These are phyloP conservation scores for Mythimna pallens DNA, from an alignment of 2,888 invertebrate species.

Conservation along the genomic window DNA sequence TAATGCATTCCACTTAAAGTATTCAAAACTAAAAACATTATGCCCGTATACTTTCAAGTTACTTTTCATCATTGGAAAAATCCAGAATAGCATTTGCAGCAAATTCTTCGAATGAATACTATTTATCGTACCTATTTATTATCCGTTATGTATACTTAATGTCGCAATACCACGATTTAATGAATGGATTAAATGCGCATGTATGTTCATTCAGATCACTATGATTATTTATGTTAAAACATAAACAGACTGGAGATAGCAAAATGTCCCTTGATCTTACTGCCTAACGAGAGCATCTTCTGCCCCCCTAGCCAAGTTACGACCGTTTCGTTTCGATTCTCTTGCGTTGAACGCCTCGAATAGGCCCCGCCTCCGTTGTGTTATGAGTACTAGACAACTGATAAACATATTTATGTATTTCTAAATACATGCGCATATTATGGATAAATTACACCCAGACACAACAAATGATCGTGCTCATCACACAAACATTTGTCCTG, in stretches of 20 bases:
- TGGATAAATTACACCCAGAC: too few relatives aligned
- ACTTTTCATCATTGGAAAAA: conserved; percentile 37
- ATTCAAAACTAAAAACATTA: conserved; percentile 32
- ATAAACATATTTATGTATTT: too few relatives aligned
- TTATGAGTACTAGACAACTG: too few relatives aligned
- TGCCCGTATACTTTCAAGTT: conserved; percentile 38
- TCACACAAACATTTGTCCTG: too few relatives aligned
- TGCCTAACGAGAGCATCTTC: not conserved
- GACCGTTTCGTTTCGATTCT: too few relatives aligned
- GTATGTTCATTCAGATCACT: not conserved
- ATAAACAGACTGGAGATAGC: not conserved
- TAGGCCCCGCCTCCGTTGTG: too few relatives aligned
- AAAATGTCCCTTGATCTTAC: not conserved
- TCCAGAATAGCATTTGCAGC: conserved; percentile 1
- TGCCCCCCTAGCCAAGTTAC: too few relatives aligned
- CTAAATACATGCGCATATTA: too few relatives aligned
- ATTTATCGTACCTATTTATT: conserved; percentile 2
- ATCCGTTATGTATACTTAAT: conserved; percentile 7
- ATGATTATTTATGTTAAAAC: not conserved
- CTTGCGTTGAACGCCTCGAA: too few relatives aligned
- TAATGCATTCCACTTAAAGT: conserved; percentile 23
- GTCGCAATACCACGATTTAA: not conserved
- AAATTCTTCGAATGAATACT: conserved; percentile 11
- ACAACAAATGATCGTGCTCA: too few relatives aligned
- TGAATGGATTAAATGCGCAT: not conserved